Conservation (phyloP, 2,888 invertebrate genomes). For the Hemicrepidius hirtus region DNA sequence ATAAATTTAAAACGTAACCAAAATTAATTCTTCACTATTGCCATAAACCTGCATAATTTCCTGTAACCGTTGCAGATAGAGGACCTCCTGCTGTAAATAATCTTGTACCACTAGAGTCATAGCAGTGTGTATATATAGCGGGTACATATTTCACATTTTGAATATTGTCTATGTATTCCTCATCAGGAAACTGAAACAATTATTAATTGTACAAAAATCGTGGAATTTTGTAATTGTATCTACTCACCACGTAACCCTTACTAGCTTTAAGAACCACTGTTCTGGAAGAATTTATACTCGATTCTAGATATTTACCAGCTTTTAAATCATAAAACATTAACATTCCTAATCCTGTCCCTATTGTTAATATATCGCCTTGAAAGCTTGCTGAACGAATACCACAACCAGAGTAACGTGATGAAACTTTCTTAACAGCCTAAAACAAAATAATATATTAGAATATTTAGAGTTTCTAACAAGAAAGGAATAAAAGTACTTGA, state of each 20-base stretch:
- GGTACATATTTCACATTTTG: conserved; percentile 92
- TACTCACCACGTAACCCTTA: conserved; percentile 89
- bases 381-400: conserved; percentile 95
- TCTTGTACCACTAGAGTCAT: conserved; percentile 92
- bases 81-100: conserved; percentile 97
- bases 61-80: conserved; percentile 90
- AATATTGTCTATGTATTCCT: conserved; percentile 88
- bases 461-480: neutral
- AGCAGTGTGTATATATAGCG: conserved; percentile 97
- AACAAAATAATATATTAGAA: conserved; percentile 44
- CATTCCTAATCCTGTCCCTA: conserved; percentile 94
- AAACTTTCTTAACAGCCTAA: conserved; percentile 84
- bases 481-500: conserved; percentile 72
- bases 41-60: conserved; percentile 97
- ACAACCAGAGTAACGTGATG: conserved; percentile 91
- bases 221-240: neutral
- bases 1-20: conserved; percentile 1
- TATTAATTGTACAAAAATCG: neutral
- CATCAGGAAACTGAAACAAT: conserved; percentile 86
- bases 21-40: conserved; percentile 75
- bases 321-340: conserved; percentile 95
- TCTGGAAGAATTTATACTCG: conserved; percentile 90
- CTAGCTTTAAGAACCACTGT: conserved; percentile 92
- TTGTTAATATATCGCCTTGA: conserved; percentile 91
- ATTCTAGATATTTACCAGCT: conserved; percentile 93